Evolutionary conservation across 2,797 vertebrate genomes (phyloP).

Genomic region (Falco rusticolus): DNA sequence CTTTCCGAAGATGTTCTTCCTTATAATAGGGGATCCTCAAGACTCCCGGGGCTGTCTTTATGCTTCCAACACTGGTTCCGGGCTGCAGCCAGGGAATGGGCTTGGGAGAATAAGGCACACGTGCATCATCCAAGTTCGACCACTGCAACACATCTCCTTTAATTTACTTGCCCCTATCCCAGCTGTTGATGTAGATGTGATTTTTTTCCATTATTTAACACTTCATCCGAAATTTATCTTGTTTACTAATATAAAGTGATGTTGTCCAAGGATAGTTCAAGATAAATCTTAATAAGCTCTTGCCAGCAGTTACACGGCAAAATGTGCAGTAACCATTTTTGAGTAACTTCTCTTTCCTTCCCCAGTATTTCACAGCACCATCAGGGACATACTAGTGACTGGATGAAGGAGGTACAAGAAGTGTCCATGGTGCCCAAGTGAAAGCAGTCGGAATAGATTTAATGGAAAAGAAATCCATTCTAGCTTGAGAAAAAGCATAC

Average conservation of each 20-base stretch:
- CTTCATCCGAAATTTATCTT: background rate
- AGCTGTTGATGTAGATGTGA: background rate
- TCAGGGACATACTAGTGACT: background rate
- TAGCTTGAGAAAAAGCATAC: background rate
- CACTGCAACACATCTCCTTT: background rate
- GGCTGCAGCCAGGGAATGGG: background rate
- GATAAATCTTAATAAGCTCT: background rate
- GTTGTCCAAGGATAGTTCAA: background rate
- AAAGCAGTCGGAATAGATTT: background rate
- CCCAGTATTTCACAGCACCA: background rate
- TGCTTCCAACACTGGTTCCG: background rate
- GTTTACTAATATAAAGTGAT: background rate
- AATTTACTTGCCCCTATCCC: background rate
- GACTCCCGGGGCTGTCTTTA: background rate
- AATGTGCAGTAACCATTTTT: background rate
- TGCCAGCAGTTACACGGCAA: background rate
- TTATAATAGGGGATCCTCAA: background rate
- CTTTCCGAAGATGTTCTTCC: background rate
- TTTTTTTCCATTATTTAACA: background rate
- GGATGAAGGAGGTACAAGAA: background rate
- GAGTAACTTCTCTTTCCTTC: background rate
- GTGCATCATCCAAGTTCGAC: background rate
- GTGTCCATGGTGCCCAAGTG: background rate
- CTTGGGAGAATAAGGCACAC: background rate
- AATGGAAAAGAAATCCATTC: background rate